These are phyloP conservation scores for Julus scandinavius DNA, from an alignment of 2,888 invertebrate genomes.

Conservation along the genomic window DNA sequence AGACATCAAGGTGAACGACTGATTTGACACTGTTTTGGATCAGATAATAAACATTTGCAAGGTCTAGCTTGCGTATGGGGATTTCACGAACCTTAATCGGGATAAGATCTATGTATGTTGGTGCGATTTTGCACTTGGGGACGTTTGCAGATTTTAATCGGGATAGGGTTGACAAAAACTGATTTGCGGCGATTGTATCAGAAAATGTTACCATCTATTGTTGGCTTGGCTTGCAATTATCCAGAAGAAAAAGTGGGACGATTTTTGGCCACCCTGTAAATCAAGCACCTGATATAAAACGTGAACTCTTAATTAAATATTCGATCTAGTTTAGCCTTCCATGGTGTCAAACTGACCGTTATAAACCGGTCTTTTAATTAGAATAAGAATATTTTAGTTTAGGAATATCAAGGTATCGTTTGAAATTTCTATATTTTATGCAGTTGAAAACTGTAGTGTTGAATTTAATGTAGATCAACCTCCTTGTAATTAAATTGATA, in stretches of 20 bases:
- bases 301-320: no score
- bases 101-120: not conserved
- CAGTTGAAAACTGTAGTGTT: no score
- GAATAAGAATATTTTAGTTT: no score
- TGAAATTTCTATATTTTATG: no score
- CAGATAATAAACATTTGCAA: not conserved
- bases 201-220: not conserved
- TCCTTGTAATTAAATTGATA: no score
- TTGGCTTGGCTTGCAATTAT: no score
- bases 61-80: not conserved
- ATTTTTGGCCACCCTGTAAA: not conserved
- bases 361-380: no score
- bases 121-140: not conserved
- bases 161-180: not conserved
- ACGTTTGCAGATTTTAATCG: not conserved
- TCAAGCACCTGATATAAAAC: not conserved
- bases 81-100: not conserved
- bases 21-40: not conserved
- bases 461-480: no score
- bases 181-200: not conserved
- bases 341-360: no score
- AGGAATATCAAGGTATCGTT: no score
- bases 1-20: not conserved
- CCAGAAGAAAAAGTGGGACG: not conserved
- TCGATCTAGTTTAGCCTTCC: no score